Base-by-base conservation (phyloP, 2,888 invertebrate species). In the Xylota segnis region DNA sequence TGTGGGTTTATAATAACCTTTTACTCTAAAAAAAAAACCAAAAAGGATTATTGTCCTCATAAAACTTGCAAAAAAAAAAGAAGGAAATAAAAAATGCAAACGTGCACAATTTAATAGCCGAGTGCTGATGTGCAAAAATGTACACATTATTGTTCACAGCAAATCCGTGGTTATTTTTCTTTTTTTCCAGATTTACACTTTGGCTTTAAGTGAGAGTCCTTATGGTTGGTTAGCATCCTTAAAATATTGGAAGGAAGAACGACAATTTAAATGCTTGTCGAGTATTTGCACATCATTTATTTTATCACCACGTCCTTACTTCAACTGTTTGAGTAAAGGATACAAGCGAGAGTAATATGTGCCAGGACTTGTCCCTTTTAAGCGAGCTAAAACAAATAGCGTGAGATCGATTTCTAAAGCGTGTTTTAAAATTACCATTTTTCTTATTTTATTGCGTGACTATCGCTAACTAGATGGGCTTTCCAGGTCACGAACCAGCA, bases 371-470 rank as follows among this genome's bases (percentile, higher is more conserved):
- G 14, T 10, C n/a, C 29, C n/a, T n/a, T 0, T 27, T n/a, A 27
- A 37, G 40, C 10, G 27, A 37, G 14, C 23, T 5, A 9, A 14
- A 32, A n/a, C 29, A 59, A 58, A 50, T 70, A 47, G 59, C 71
- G 37, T 58, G 58, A 12, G 47, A 58, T 59, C 71, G 37, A 71
- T 71, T 71, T 29, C 52, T 50, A 16, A 16, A 54, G 45, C 43
- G n/a, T 32, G 54, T 61, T 54, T 45, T 54, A 45, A 52, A 61
- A 40, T 43, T 52, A 37, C 0, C n/a, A 18, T 52, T 61, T 10
- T 61, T 61, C 52, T 29, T 50, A 37, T 72, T 61, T 54, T 61
- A 70, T 70, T 70, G 77, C 77, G 77, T 77, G 77, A 77, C 77
- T 70, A 77, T 61, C 43, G 70, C 10, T 54, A 34, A 16, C 34